These are phyloP conservation scores for Trachelus stipa DNA, from an alignment of 2,888 invertebrate species.

Conservation along the genomic window DNA sequence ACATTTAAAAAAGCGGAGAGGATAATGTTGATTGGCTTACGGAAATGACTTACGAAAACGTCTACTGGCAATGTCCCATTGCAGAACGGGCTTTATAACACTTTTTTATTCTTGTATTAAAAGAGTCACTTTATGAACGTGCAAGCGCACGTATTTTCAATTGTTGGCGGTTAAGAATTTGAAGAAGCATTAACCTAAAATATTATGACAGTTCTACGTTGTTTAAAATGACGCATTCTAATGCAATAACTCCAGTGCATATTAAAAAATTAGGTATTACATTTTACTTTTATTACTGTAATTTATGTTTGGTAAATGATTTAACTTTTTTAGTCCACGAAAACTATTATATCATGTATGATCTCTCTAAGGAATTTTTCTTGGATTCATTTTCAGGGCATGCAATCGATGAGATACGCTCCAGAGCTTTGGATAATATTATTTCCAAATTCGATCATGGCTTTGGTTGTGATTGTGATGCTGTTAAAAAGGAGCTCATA, in stretches of 20 bases:
- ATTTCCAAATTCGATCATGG: slow-evolving; percentile 75
- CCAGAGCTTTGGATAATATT: slow-evolving; percentile 70
- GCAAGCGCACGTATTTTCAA: background rate
- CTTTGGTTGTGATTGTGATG: slow-evolving; percentile 73
- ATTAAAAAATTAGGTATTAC: slow-evolving; percentile 54
- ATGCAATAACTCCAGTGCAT: slow-evolving; percentile 47
- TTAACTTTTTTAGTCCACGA: background rate
- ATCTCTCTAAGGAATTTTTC: background rate
- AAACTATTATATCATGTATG: background rate
- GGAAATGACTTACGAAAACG: no score
- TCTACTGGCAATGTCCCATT: no score
- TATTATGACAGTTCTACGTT: slow-evolving; percentile 2
- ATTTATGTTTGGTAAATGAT: background rate
- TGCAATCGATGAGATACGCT: slow-evolving; percentile 71
- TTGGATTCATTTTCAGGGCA: slow-evolving; percentile 65
- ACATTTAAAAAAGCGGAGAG: no score
- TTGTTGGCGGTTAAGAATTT: background rate
- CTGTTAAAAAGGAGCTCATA: slow-evolving; percentile 72
- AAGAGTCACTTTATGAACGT: background rate
- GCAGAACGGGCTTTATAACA: no score
- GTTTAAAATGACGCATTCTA: slow-evolving; percentile 40
- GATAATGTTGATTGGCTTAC: no score
- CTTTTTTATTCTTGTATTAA: background rate
- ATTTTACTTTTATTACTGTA: background rate
- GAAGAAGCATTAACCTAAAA: background rate